A percentile compares a stretch with the other conserved stretches of the same genome.
phyloP scores from a whole-genome alignment of 92 coral and sea anemone species.

The Phenganax stokvisi region DNA sequence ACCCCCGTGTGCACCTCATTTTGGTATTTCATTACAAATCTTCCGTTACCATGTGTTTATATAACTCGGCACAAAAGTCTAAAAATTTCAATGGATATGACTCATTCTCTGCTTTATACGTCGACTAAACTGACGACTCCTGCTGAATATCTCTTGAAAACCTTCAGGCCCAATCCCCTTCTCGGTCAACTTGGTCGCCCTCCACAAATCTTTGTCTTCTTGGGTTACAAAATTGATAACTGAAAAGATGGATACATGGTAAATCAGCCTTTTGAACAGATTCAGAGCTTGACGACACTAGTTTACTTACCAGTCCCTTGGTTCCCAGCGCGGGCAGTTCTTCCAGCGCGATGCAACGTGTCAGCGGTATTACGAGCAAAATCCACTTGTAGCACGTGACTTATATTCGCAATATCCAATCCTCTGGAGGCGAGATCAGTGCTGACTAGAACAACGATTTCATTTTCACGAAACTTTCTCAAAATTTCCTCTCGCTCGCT shows the following conservation, averaged over 20 bases:
- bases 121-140: slow-evolving; percentile 82
- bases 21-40: too few relatives aligned
- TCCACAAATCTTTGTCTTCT: slow-evolving; percentile 69
- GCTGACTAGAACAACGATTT: slow-evolving; percentile 65
- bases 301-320: slow-evolving; percentile 60
- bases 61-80: not conserved
- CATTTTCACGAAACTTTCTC: slow-evolving; percentile 54
- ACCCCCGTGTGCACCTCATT: too few relatives aligned
- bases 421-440: slow-evolving; percentile 96
- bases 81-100: not conserved
- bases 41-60: too few relatives aligned
- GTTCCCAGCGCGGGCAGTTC: slow-evolving; percentile 93
- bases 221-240: slow-evolving; percentile 76
- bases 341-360: slow-evolving; percentile 81
- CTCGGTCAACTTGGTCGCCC: slow-evolving; percentile 59
- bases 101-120: slow-evolving; percentile 53
- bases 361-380: slow-evolving; percentile 79
- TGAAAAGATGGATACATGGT: slow-evolving; percentile 17
- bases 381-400: slow-evolving; percentile 94
- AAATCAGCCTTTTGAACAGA: too few relatives aligned
- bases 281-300: not conserved
- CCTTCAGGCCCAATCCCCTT: slow-evolving; percentile 40
- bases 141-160: slow-evolving; percentile 68
- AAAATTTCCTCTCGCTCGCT: slow-evolving; percentile 55
- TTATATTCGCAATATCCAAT: slow-evolving; percentile 73